Evolutionary conservation across 2,113 vertebrate species (phyloP).

Genomic region (Aphyosemion australe): DNA sequence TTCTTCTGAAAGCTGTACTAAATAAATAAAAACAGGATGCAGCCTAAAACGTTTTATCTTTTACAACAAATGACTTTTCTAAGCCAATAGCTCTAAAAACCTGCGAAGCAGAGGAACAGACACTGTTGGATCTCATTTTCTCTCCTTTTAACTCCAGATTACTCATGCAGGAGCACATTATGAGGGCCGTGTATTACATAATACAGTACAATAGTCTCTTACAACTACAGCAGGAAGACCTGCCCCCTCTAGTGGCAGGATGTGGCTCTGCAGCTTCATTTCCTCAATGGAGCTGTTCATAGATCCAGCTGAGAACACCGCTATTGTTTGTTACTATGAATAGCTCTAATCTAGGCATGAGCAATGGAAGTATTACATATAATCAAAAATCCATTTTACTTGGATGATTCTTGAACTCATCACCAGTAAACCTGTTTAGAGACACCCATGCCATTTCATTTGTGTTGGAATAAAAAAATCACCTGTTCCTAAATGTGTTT

Average conservation of each 20-base stretch:
- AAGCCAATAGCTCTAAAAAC: background rate
- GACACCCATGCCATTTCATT: background rate
- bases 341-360: too few relatives aligned
- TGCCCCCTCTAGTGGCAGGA: slow-evolving; percentile 59
- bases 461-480: too few relatives aligned
- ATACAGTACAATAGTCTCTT: slow-evolving; percentile 43
- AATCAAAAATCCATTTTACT: too few relatives aligned
- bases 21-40: background rate
- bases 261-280: slow-evolving; percentile 3
- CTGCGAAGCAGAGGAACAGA: slow-evolving; percentile 5
- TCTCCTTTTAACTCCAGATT: slow-evolving; percentile 31
- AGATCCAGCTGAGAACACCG: background rate
- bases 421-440: background rate
- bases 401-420: too few relatives aligned
- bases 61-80: background rate
- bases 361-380: background rate
- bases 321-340: background rate
- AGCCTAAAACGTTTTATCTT: background rate
- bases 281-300: slow-evolving; percentile 5
- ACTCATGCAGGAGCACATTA: slow-evolving; percentile 47
- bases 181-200: slow-evolving; percentile 52
- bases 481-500: too few relatives aligned
- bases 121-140: slow-evolving; percentile 5
- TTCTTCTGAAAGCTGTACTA: background rate
- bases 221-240: slow-evolving; percentile 4